Base-by-base conservation (phyloP, 2,888 invertebrate genomes). In the Agrochola litura region DNA sequence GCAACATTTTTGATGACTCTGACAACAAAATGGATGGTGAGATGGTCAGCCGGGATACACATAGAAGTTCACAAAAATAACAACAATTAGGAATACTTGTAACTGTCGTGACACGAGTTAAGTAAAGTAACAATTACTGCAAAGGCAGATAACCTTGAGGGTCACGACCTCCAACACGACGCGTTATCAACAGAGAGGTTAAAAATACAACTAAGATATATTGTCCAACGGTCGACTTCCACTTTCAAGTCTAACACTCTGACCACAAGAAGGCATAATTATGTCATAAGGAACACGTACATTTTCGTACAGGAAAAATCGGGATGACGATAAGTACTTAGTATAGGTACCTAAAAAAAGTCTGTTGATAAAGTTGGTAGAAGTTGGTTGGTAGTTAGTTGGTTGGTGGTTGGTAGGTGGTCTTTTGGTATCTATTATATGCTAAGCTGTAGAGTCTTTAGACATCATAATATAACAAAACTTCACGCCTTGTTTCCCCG, bases 41-140 rank as follows among this genome's bases (percentile, higher is more conserved):
- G 25, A 19, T 43, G 16, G 10, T 9, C 30, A 19, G 10, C 19
- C 25, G 19, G 6, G 9, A 10, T 30, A 12, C 8, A 49, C 2
- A 22, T 14, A 52, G 1, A 65, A 65, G 37, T 71, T 25, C 6
- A 71, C 4, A 37, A 14, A 22, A 16, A 52, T 56, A 69, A 77
- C 8, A 49, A 43, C 49, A 77, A 43, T 30, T 58, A 69, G 19
- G 6, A 58, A 49, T 10, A n/a, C 30, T 43, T 30, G 10, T 52
- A 54, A 63, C 19, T 41, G 3, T 41, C 37, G n/a, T 73, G 61
- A 54, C 61, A 63, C 10, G 19, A 61, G 37, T n/a, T 14, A 73
- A 14, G 46, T 80, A 25, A 52, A 78, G 25, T 79, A 58, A 79
- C 10, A 79, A 77, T 60, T 46, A 61, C 30, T 19, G 46, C 61